A percentile compares a stretch with the other conserved stretches of the same genome.
phyloP scores from a whole-genome alignment of 2,113 vertebrate genomes.

The Petromus typicus region DNA sequence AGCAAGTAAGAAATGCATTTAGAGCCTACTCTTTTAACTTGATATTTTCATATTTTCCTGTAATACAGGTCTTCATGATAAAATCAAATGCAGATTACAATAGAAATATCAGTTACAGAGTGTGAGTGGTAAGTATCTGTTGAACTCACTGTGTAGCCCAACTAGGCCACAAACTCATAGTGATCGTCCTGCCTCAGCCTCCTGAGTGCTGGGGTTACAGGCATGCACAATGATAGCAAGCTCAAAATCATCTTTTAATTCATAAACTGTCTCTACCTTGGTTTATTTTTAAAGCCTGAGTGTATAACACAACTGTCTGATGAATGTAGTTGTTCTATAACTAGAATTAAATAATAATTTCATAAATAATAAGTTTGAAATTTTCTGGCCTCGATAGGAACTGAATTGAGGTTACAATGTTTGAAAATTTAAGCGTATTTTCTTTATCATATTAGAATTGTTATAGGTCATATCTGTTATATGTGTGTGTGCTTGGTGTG shows the following conservation, averaged over 20 bases:
- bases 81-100: background rate
- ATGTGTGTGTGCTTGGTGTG: background rate
- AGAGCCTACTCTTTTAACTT: background rate
- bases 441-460: background rate
- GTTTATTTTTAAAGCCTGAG: background rate
- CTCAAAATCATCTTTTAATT: background rate
- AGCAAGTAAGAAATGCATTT: background rate
- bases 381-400: background rate
- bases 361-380: background rate
- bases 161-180: background rate
- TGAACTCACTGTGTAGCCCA: background rate
- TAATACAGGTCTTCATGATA: background rate
- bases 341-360: background rate
- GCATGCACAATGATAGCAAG: background rate
- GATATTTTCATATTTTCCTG: background rate
- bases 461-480: background rate
- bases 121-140: background rate
- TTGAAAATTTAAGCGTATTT: background rate
- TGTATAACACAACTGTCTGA: background rate
- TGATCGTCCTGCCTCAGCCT: background rate
- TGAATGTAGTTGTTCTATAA: background rate
- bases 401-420: background rate
- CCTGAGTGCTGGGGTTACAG: background rate
- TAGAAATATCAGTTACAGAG: background rate
- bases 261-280: background rate